Percentiles rank a stretch among this genome's conserved stretches.
phyloP scores from a whole-genome alignment of 2,888 invertebrate genomes.

The Acheta domesticus region DNA sequence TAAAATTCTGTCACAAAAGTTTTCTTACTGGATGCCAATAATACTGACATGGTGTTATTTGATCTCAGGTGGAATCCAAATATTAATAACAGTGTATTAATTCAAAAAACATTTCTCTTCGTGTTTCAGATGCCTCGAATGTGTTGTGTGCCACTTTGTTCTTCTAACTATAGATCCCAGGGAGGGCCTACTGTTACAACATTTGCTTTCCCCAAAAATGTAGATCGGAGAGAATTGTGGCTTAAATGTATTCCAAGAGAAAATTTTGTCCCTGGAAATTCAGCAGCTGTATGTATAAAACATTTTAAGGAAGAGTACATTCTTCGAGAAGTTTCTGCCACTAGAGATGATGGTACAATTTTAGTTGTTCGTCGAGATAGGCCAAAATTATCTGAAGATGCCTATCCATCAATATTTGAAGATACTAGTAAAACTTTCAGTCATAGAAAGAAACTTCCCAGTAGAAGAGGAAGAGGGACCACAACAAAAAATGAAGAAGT shows the following conservation, averaged over 20 bases:
- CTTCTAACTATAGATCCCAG: background rate
- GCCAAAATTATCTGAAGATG: background rate
- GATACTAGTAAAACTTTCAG: background rate
- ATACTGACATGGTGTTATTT: too few relatives aligned
- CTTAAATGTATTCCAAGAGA: background rate
- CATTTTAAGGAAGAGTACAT: background rate
- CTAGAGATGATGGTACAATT: background rate
- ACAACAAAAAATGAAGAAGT: background rate
- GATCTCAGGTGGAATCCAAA: too few relatives aligned
- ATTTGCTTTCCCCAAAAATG: background rate
- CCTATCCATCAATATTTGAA: background rate
- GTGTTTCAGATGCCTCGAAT: background rate
- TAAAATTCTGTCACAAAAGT: too few relatives aligned
- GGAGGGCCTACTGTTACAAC: background rate
- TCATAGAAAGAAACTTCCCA: background rate
- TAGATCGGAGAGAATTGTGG: background rate
- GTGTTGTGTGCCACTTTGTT: background rate
- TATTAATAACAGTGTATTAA: too few relatives aligned
- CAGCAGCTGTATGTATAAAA: background rate
- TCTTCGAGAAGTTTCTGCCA: background rate
- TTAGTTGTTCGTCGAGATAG: background rate
- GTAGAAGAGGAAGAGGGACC: background rate
- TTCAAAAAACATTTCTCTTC: background rate
- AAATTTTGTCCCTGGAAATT: background rate
- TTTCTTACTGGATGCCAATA: too few relatives aligned